Percentiles rank a stretch among this genome's conserved stretches.
phyloP scores from a whole-genome alignment of 2,888 invertebrate genomes.

The Mimumesa dahlbomi region DNA sequence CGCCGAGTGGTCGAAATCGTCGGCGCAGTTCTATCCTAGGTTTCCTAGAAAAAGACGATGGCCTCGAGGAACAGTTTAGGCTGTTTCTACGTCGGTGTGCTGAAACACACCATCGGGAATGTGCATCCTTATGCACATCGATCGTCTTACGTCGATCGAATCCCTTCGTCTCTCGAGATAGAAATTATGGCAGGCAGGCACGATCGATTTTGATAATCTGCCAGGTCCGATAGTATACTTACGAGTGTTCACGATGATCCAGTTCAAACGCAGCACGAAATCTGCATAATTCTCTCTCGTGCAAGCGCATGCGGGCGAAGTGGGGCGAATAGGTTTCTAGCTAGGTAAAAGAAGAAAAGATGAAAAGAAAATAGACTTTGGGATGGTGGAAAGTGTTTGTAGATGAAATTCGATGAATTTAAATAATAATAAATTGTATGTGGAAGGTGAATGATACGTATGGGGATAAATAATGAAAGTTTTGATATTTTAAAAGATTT shows the following conservation, averaged over 20 bases:
- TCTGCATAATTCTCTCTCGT: slow-evolving; percentile 61
- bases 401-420: too few relatives aligned
- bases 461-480: background rate
- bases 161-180: slow-evolving; percentile 32
- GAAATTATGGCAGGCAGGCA: slow-evolving; percentile 55
- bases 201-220: slow-evolving; percentile 68
- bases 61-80: slow-evolving; percentile 59
- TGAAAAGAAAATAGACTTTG: background rate
- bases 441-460: background rate
- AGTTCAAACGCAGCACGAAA: slow-evolving; percentile 48
- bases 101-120: slow-evolving; percentile 43
- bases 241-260: slow-evolving; percentile 54
- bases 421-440: background rate
- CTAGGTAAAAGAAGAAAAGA: background rate
- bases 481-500: slow-evolving; percentile 29
- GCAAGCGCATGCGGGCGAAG: slow-evolving; percentile 9
- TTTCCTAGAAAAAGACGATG: slow-evolving; percentile 60
- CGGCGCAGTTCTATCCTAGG: slow-evolving; percentile 48
- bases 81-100: slow-evolving; percentile 23
- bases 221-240: slow-evolving; percentile 61
- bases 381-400: too few relatives aligned
- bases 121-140: slow-evolving; percentile 54
- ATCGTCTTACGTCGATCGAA: slow-evolving; percentile 33
- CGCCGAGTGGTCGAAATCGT: slow-evolving; percentile 30
- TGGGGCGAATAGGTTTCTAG: background rate